Conservation (phyloP, 2,797 vertebrate species). For the Syngnathus acus region DNA sequence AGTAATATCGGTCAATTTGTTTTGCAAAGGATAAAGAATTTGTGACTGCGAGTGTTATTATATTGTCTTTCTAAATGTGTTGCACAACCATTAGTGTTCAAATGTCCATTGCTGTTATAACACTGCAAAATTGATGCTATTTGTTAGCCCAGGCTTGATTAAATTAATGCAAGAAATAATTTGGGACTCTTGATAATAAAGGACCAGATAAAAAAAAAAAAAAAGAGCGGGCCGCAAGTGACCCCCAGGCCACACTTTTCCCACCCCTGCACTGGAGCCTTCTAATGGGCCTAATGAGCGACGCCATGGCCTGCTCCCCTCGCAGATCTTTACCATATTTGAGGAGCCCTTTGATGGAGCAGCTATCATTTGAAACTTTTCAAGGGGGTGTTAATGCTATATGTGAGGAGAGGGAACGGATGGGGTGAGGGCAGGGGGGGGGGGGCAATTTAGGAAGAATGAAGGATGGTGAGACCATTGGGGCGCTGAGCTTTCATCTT, state of each 20-base stretch:
- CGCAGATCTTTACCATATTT: constrained; percentile 79
- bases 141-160: too few species aligned
- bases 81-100: too few species aligned
- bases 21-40: too few species aligned
- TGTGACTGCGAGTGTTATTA: too few species aligned
- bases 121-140: too few species aligned
- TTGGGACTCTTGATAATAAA: too few species aligned
- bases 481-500: constrained; percentile 70
- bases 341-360: constrained; percentile 75
- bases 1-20: too few species aligned
- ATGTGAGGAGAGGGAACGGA: constrained; percentile 41
- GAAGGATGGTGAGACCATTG: constrained; percentile 71
- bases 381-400: constrained; percentile 60
- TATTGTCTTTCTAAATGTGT: too few species aligned
- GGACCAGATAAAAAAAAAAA: too few species aligned
- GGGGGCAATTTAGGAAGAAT: constrained; percentile 69
- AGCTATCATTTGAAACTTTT: constrained; percentile 74
- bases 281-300: constrained; percentile 75
- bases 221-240: too few species aligned
- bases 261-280: constrained; percentile 27
- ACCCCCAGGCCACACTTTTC: not conserved
- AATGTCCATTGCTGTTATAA: too few species aligned
- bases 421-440: not conserved
- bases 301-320: constrained; percentile 70
- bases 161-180: too few species aligned